Evolutionary conservation across 2,888 invertebrate species (phyloP), one percentile per base, ranked within the genome.

Genomic region (Seira sanloemensis): DNA sequence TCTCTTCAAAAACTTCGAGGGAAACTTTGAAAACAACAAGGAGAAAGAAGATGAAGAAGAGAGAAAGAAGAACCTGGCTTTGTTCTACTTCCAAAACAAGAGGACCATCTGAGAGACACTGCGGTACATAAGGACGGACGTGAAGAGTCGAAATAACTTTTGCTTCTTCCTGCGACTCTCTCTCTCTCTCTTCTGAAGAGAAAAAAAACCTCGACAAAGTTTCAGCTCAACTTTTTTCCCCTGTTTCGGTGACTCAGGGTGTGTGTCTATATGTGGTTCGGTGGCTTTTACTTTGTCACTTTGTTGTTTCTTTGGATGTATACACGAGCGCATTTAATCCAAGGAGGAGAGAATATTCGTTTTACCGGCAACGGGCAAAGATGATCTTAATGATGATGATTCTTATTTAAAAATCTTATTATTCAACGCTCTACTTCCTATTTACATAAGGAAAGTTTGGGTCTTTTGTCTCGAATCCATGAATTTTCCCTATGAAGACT

Each of bases 141-240:
- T 50, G 50, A 50, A 50, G 50, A 50, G 50, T 12, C 2, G n/a
- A 50, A 50, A 50, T 7, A 50, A 50, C 50, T 50, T 50, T 50
- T 50, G 50, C 50, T 50, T 50, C 50, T 2, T n/a, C n/a, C n/a
- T n/a, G n/a, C n/a, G n/a, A n/a, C n/a, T 50, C 50, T 50, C n/a
- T 16, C 50, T 2, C 2, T 50, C 16, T n/a, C 16, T 50, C n/a
- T 50, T 18, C 50, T 1, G n/a, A 50, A 50, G n/a, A 50, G 50
- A 50, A 12, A 37, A 37, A 37, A 4, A 37, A 37, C 5, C 12
- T 50, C 50, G 50, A 50, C 50, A 50, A 50, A 50, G 50, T 50
- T 50, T 18, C 50, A 50, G 50, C n/a, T 50, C 50, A 50, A 50
- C 50, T 50, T 50, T 50, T 50, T 50, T n/a, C n/a, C n/a, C 50